These are phyloP conservation scores for Stegodyphus mimosarum DNA, from an alignment of 1,140 invertebrate species.

Conservation along the genomic window DNA sequence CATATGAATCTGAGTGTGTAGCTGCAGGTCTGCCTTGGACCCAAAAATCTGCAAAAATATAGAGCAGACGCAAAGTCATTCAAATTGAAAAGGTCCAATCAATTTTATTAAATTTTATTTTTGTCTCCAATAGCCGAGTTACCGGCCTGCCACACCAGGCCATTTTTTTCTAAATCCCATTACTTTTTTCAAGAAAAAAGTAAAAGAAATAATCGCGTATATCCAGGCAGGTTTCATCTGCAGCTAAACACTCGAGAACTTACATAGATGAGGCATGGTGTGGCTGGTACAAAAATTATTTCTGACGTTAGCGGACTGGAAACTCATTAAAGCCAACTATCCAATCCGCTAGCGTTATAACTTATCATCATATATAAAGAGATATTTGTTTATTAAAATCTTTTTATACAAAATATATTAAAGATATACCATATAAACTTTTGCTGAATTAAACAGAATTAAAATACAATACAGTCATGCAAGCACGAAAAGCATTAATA, in stretches of 20 bases:
- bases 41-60: constrained; percentile 87
- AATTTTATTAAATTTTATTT: background rate
- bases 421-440: too few relatives aligned
- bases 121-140: constrained; percentile 24
- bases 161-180: constrained; percentile 22
- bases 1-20: constrained; percentile 97
- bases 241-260: constrained; percentile 61
- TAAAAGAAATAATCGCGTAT: constrained; percentile 23
- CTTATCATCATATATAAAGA: background rate
- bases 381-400: too few relatives aligned
- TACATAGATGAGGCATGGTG: constrained; percentile 52
- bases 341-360: constrained; percentile 52
- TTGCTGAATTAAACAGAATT: too few relatives aligned
- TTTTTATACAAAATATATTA: too few relatives aligned
- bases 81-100: background rate
- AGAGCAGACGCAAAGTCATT: constrained; percentile 18
- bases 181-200: constrained; percentile 5
- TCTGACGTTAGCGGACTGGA: constrained; percentile 56
- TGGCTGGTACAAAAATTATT: constrained; percentile 44
- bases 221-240: constrained; percentile 60
- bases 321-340: constrained; percentile 44
- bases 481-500: too few relatives aligned
- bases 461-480: too few relatives aligned
- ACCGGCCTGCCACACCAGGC: constrained; percentile 62
- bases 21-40: constrained; percentile 95